phyloP scores from a whole-genome alignment of 2,113 vertebrate genomes.

The Centrocercus urophasianus region DNA sequence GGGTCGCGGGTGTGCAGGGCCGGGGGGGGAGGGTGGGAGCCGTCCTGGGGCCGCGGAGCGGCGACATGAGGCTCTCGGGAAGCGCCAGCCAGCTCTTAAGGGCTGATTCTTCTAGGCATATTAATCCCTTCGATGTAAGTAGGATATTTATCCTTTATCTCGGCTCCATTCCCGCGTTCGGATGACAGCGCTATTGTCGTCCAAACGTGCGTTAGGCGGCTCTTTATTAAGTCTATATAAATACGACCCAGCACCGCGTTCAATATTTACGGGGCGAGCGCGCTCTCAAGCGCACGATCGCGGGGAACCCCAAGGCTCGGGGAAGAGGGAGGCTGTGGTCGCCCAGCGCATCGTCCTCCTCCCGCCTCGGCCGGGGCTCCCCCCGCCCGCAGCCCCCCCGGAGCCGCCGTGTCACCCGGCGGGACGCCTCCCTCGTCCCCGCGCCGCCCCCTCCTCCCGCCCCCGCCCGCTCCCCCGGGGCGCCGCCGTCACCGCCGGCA shows the following conservation, averaged over 20 bases:
- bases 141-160: neutral
- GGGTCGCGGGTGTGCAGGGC: neutral
- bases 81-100: neutral
- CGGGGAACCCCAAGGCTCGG: constrained; percentile 13
- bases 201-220: neutral
- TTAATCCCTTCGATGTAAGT: neutral
- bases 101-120: neutral
- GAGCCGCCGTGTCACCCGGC: constrained; percentile 33
- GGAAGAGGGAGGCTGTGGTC: neutral
- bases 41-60: neutral
- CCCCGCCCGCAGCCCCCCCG: constrained; percentile 49
- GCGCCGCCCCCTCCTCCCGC: neutral
- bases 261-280: constrained; percentile 13
- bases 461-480: constrained; percentile 50
- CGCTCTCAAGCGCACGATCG: neutral
- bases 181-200: constrained; percentile 19
- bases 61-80: neutral
- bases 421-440: neutral
- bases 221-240: neutral
- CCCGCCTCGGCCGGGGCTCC: constrained; percentile 5
- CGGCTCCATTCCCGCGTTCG: neutral
- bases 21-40: no score
- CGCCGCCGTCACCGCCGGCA: constrained; percentile 57
- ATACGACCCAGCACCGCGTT: neutral
- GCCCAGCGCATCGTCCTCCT: neutral